These are phyloP conservation scores for Spea bombifrons DNA, from an alignment of 2,113 vertebrate species.

Conservation along the genomic window DNA sequence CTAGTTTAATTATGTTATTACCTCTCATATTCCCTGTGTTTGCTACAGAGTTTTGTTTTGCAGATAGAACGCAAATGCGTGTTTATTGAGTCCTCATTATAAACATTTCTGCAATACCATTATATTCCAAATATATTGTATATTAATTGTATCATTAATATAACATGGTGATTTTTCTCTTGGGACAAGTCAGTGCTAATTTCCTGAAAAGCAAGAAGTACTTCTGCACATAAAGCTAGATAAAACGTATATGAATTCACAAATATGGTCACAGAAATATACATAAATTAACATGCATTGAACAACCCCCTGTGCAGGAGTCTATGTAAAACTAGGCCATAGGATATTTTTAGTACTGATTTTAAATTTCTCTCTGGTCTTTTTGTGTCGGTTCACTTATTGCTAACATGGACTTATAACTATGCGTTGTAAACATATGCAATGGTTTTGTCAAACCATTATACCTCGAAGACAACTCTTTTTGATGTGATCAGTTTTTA, in stretches of 20 bases:
- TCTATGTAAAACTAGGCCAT: not conserved
- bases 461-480: too few species aligned
- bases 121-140: too few species aligned
- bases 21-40: not conserved
- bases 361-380: slow-evolving; percentile 7
- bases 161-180: too few species aligned
- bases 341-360: slow-evolving; percentile 36
- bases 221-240: slow-evolving; percentile 2
- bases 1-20: slow-evolving; percentile 20
- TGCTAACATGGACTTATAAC: too few species aligned
- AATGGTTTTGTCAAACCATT: too few species aligned
- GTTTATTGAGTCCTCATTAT: not conserved
- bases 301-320: not conserved
- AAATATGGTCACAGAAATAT: not conserved
- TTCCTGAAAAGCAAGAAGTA: not conserved
- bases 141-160: too few species aligned
- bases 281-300: slow-evolving; percentile 17
- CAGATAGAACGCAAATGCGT: slow-evolving; percentile 10
- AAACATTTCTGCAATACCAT: not conserved
- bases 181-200: too few species aligned
- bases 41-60: not conserved
- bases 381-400: too few species aligned
- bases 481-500: too few species aligned
- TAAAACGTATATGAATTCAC: slow-evolving; percentile 14
- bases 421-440: too few species aligned